Base-by-base conservation (phyloP, 23 tunicate species). In the Clavelina lepadiformis region DNA sequence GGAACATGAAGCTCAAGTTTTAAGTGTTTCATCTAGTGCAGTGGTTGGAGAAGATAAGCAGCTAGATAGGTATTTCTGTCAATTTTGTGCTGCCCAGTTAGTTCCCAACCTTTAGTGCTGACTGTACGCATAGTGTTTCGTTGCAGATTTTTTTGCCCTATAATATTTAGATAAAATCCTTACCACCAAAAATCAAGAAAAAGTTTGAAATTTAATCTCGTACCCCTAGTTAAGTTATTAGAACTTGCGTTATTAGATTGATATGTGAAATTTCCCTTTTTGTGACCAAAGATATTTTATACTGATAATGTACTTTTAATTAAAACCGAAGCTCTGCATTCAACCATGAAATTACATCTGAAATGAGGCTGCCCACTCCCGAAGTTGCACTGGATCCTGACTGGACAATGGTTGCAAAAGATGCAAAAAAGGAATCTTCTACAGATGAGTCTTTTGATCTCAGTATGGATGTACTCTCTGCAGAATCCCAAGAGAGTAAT, bases 371-470 rank as follows among this genome's bases (percentile, higher is more conserved):
- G 20, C 69, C 68, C 3, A 3, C 71, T 28, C 28, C 37, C 0
- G 60, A 80, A 25, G 67, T 76, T 15, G 4, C 83, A 18, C 26
- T 62, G 15, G 95, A 86, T 26, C 95, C 85, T 30, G 95, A 86
- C 26, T 86, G 95, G 95, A 77, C 95, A 29, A 49, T 86, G 35
- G 76, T 86, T 52, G 47, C 63, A 32, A 69, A 72, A 21, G 54
- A 69, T 38, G 51, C 29, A 53, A 46, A 38, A 27, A 57, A 38
- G 46, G 29, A 70, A 22, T 56, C 46, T 35, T 63, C 38, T 6
- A 61, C 34, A 29, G 38, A 80, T n/a, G 73, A 71, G 4, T 67
- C 80, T 35, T 72, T 55, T 36, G 67, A 69, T 20, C 45, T 70
- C 27, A 58, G 44, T 1, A 58, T 57, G 68, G 85, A 72, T 4